phyloP scores from a whole-genome alignment of 2,888 invertebrate species.

The Biston stratarius region DNA sequence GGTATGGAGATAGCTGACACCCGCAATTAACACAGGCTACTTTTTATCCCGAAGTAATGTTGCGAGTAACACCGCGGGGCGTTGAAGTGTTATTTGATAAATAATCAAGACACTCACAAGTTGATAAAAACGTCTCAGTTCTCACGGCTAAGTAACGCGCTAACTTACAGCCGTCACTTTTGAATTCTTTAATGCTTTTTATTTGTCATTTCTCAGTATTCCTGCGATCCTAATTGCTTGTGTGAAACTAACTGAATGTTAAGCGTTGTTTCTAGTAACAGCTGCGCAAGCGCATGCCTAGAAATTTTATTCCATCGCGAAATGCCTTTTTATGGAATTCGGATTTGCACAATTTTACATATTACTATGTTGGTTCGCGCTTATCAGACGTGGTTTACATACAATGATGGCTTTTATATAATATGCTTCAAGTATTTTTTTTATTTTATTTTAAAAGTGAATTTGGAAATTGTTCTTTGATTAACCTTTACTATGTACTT shows the following conservation, averaged over 20 bases:
- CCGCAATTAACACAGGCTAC: too few species aligned
- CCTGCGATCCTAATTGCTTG: conserved; percentile 55
- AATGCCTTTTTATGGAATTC: conserved; percentile 28
- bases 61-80: too few species aligned
- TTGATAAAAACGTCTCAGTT: conserved; percentile 3
- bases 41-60: too few species aligned
- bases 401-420: conserved; percentile 5
- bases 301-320: conserved; percentile 34
- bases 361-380: conserved; percentile 24
- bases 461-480: background rate
- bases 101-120: too few species aligned
- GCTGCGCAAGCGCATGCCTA: conserved; percentile 34
- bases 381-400: conserved; percentile 24
- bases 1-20: too few species aligned
- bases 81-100: too few species aligned
- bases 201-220: conserved; percentile 52
- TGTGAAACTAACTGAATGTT: conserved; percentile 45
- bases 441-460: background rate
- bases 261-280: conserved; percentile 38
- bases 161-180: conserved; percentile 38
- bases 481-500: background rate
- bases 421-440: background rate
- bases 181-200: conserved; percentile 46
- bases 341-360: conserved; percentile 36
- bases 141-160: conserved; percentile 20